Evolutionary conservation across 2,888 invertebrate species (phyloP), one percentile per base, ranked within the genome.

Genomic region (Magallana nippona): DNA sequence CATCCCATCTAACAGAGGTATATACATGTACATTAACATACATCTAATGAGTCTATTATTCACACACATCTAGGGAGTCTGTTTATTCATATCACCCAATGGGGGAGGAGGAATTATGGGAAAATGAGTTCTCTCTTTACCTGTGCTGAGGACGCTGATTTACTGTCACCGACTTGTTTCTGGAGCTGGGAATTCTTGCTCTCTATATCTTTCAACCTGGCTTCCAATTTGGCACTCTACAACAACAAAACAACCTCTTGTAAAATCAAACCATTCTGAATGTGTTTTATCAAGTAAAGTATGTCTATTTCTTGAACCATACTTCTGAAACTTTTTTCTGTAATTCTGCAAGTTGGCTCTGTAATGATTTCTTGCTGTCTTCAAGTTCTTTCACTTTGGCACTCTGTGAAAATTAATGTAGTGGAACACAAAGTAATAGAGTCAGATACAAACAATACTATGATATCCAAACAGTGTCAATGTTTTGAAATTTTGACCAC

Each of bases 151-250:
- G 56, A 27, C 17, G n/a, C 27, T 10, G 55, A 13, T 79, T 78
- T 55, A 55, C 57, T 57, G 27, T 79, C 57, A 55, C 60, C n/a
- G 13, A 82, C 55, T 81, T 86, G 82, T 77, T 58, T 56, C 71
- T 83, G 63, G 83, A 85, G 81, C 44, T 55, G 71, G 62, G 81
- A 81, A 55, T 85, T 85, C 55, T 78, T 81, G 3, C 56, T 79
- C 82, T 86, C 84, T 81, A 86, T 78, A 27, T 84, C 83, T 57
- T 82, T 80, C 22, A 84, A 32, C 82, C 78, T 84, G 63, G 55
- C 56, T 81, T 83, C 82, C 78, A 79, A 79, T 62, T 83, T 83
- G 44, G 83, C 57, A 78, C 79, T 84, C 86, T 86, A 57, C 15
- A 82, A 77, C 63, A 11, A 60, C 62, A 55, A 63, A 56, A 27